Base-by-base conservation (phyloP, 2,888 invertebrate species). In the Julus scandinavius region DNA sequence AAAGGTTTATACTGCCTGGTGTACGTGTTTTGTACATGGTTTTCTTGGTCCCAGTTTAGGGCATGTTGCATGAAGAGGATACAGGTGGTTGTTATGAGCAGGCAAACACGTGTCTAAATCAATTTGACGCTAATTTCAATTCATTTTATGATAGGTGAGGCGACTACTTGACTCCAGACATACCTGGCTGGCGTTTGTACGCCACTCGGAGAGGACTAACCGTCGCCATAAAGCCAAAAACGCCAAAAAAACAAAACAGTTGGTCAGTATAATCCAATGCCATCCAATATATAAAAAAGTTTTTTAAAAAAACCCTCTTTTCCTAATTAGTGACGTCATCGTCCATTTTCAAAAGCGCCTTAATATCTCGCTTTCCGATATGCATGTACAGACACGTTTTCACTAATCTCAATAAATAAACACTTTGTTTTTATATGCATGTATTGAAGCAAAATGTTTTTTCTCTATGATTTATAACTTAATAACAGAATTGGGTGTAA, bases 141-240 rank as follows among this genome's bases (percentile, higher is more conserved):
- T 88, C 40, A 40, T 87, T 87, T 87, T 29, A 50, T 54, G 45
- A 83, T 85, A 89, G 89, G 80, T 88, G 20, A 58, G 88, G 72
- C 38, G 89, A 63, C 58, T 89, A 11, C 83, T 88, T 29, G 89
- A 89, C 49, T 85, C 89, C 38, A 88, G 87, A 40, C 50, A 54
- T 17, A 89, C 88, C 29, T 89, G 89, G 89, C 29, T 88, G 58
- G 89, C 89, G 15, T 89, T 89, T 87, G 63, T 88, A 41, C 40
- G 87, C 17, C 88, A 89, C 54, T 86, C 89, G 17, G 88, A 89
- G 50, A 45, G 89, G 41, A 84, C 87, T 15, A 83, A 88, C 54
- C 45, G 85, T 54, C 72, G 87, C 58, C 89, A 84, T 29, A 86
- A 58, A 58, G 87, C 85, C 54, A 89, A 88, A 45, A 89, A 88